These are phyloP conservation scores for Falco columbarius DNA, from an alignment of 2,797 vertebrate species.

Conservation along the genomic window DNA sequence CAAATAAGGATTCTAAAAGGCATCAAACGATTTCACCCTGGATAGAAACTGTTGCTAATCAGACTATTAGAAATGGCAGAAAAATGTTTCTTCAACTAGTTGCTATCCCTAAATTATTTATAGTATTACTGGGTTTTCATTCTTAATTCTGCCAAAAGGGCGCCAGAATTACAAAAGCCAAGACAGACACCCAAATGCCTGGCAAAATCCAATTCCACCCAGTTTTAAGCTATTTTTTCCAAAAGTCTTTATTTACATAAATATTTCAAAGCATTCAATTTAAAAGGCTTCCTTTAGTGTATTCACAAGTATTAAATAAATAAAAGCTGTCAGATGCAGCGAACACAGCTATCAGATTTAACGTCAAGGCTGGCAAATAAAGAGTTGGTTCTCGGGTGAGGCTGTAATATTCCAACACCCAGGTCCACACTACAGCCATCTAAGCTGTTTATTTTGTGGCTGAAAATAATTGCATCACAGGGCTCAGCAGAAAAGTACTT, in stretches of 20 bases:
- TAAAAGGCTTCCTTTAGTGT: not conserved
- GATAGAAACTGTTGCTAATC: not conserved
- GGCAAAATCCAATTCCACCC: not conserved
- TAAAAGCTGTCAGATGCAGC: not conserved
- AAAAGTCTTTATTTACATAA: not conserved
- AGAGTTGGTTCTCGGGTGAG: not conserved
- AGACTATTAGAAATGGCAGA: not conserved
- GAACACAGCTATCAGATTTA: not conserved
- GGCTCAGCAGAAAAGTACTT: not conserved
- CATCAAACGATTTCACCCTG: not conserved
- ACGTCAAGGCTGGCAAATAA: not conserved
- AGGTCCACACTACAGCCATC: fast-evolving
- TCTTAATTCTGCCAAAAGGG: not conserved
- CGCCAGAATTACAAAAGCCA: not conserved
- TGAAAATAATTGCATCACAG: not conserved
- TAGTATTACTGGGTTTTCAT: not conserved
- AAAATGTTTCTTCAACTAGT: not conserved
- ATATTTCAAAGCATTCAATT: not conserved
- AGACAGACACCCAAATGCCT: not conserved
- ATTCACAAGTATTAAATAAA: not conserved
- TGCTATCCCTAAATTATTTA: not conserved
- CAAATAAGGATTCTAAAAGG: not conserved
- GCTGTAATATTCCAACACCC: not conserved
- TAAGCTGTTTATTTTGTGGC: not conserved
- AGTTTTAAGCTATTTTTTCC: not conserved